Percentiles rank a stretch among this genome's conserved stretches.
These are phyloP conservation scores for Cyaniris semiargus DNA, from an alignment of 2,888 invertebrate genomes.

Conservation along the genomic window DNA sequence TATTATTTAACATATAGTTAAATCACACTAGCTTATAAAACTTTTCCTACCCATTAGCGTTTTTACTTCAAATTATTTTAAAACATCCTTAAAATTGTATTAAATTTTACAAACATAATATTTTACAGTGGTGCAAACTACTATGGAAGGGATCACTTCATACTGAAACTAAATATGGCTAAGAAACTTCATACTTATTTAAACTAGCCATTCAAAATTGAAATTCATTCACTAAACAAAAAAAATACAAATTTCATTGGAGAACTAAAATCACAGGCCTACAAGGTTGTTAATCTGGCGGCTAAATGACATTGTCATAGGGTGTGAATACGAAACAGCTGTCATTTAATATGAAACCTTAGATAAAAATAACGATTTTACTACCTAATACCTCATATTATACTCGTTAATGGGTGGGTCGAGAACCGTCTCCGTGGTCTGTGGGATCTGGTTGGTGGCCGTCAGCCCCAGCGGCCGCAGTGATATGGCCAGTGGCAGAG, in stretches of 20 bases:
- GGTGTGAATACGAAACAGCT: too few species aligned
- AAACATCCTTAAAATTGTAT: not conserved
- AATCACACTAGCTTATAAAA: not conserved
- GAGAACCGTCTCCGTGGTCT: constrained; percentile 63
- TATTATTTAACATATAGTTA: not conserved
- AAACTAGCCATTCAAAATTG: too few species aligned
- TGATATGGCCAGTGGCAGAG: constrained; percentile 87
- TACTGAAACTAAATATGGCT: not conserved
- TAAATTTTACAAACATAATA: not conserved
- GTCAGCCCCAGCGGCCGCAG: constrained; percentile 82
- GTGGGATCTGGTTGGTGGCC: constrained; percentile 52
- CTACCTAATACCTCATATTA: constrained; percentile 55
- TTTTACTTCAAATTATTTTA: not conserved
- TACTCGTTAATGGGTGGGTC: constrained; percentile 58
- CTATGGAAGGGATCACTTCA: not conserved
- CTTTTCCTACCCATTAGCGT: not conserved
- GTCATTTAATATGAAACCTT: too few species aligned
- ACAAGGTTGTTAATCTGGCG: too few species aligned
- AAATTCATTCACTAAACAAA: too few species aligned
- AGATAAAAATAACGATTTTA: too few species aligned
- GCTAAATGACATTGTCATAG: too few species aligned
- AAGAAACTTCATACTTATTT: too few species aligned
- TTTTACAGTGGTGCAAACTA: not conserved
- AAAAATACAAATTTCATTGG: too few species aligned
- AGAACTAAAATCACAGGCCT: too few species aligned